Evolutionary conservation across 2,888 invertebrate species (phyloP).

Genomic region (Melolontha melolontha): DNA sequence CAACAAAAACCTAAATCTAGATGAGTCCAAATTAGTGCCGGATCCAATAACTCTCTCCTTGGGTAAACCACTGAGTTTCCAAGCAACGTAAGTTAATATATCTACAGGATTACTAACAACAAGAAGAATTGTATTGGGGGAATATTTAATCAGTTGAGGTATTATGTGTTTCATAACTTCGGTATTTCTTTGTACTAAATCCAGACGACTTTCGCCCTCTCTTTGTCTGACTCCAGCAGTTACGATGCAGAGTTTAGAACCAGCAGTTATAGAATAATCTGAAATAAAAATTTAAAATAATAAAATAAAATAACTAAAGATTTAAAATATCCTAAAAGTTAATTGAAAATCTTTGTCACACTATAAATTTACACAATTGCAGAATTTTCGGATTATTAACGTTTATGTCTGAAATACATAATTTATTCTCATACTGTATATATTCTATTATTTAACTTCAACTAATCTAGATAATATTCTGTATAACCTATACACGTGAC

Average conservation of each 20-base stretch:
- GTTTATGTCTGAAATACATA: too few species aligned
- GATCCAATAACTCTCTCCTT: slow-evolving; percentile 89
- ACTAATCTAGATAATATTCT: too few species aligned
- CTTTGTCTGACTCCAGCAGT: slow-evolving; percentile 93
- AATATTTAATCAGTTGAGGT: slow-evolving; percentile 83
- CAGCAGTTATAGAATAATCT: slow-evolving; percentile 83
- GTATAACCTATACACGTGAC: too few species aligned
- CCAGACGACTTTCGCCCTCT: slow-evolving; percentile 88
- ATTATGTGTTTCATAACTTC: slow-evolving; percentile 89
- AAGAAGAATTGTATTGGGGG: slow-evolving; percentile 86
- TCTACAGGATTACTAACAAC: slow-evolving; percentile 95
- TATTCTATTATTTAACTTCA: too few species aligned
- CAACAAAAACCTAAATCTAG: slow-evolving; percentile 88
- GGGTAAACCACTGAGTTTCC: slow-evolving; percentile 93
- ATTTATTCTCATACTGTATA: too few species aligned
- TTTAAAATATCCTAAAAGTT: too few species aligned
- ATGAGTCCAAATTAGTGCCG: slow-evolving; percentile 93
- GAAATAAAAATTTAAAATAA: slow-evolving; percentile 40
- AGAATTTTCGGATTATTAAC: too few species aligned
- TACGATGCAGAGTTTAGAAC: slow-evolving; percentile 87
- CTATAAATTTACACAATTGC: too few species aligned
- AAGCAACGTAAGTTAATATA: slow-evolving; percentile 92
- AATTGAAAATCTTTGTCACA: too few species aligned
- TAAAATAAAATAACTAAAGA: neutral
- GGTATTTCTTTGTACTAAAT: slow-evolving; percentile 90